Percentiles rank a stretch among this genome's conserved stretches.
Conservation (phyloP, 2,113 vertebrate genomes). For the Corydoras sp. region DNA sequence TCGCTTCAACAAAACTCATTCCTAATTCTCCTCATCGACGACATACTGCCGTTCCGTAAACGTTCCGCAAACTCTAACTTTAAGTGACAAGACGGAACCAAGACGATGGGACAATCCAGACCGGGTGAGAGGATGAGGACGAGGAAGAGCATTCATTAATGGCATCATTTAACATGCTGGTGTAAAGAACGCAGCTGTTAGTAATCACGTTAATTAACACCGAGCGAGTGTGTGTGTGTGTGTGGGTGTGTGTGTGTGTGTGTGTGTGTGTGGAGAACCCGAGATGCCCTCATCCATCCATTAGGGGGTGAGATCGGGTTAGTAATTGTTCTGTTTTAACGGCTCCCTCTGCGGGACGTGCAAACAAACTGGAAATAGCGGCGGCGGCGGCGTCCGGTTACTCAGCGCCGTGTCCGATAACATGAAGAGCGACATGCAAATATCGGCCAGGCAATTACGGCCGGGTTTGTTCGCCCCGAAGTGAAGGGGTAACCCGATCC, state of each 20-base stretch:
- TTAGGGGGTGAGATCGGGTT: slow-evolving; percentile 61
- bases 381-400: slow-evolving; percentile 50
- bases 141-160: too few species aligned
- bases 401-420: slow-evolving; percentile 65
- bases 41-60: too few species aligned
- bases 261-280: not conserved
- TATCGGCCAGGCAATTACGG: slow-evolving; percentile 70
- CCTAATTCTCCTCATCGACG: too few species aligned
- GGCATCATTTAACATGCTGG: too few species aligned
- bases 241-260: too few species aligned
- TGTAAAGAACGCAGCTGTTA: too few species aligned
- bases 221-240: too few species aligned
- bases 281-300: slow-evolving; percentile 21
- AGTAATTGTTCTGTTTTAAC: slow-evolving; percentile 56
- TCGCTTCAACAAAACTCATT: too few species aligned
- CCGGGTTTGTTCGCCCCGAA: slow-evolving; percentile 61
- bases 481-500: slow-evolving; percentile 68
- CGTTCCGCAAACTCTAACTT: too few species aligned
- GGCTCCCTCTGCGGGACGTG: slow-evolving; percentile 49
- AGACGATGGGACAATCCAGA: too few species aligned
- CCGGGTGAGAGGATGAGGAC: too few species aligned
- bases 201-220: not conserved
- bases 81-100: too few species aligned
- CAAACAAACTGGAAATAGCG: slow-evolving; percentile 65
- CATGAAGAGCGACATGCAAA: slow-evolving; percentile 67